Evolutionary conservation across 2,113 vertebrate genomes (phyloP).

Genomic region (Apodemus speciosus): DNA sequence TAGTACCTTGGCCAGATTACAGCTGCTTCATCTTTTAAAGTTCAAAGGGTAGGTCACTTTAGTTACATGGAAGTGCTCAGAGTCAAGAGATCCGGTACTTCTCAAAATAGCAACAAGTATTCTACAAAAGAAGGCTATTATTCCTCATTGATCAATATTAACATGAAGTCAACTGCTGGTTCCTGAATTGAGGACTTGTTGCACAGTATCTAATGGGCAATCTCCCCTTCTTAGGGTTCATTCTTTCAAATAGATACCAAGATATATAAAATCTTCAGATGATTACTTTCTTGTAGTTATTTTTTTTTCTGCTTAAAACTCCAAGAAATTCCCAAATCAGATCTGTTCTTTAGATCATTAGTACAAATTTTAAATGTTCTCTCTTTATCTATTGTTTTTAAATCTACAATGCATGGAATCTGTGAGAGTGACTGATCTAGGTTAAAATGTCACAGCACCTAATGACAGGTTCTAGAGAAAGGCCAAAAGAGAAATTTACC

Average conservation of each 20-base stretch:
- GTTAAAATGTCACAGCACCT: constrained; percentile 14
- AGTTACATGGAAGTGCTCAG: background rate
- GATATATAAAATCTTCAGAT: constrained; percentile 74
- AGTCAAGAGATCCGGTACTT: constrained; percentile 18
- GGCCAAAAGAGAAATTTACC: background rate
- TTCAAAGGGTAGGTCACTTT: background rate
- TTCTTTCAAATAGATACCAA: constrained; percentile 78
- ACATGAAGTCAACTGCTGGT: background rate
- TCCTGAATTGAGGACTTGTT: constrained; percentile 12
- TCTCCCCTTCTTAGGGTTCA: constrained; percentile 31
- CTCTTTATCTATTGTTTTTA: constrained; percentile 30
- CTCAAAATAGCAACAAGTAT: background rate
- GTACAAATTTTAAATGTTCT: constrained; percentile 50
- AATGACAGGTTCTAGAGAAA: rapidly evolving
- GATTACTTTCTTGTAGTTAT: constrained; percentile 76
- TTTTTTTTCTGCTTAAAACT: constrained; percentile 76
- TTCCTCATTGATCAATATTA: background rate
- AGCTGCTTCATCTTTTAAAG: background rate
- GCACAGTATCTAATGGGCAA: background rate
- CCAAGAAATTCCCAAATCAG: constrained; percentile 74
- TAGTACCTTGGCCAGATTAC: background rate
- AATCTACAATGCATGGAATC: background rate
- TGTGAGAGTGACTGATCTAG: background rate
- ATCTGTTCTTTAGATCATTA: constrained; percentile 77
- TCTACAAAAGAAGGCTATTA: background rate